Conservation (phyloP, 2,113 vertebrate species). For the Calidris pygmaea region DNA sequence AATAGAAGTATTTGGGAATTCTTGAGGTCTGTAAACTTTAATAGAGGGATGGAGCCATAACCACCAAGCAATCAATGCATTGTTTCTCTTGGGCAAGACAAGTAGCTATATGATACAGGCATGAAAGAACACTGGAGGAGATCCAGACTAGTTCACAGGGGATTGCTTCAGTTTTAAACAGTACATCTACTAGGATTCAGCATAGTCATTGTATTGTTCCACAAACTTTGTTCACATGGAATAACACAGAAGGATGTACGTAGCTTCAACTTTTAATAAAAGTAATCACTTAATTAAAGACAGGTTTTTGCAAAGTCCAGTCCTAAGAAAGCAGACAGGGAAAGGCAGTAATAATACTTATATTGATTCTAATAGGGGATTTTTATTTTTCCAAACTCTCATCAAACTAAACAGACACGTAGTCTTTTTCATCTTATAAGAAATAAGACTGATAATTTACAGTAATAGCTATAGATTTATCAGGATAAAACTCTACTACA, state of each 20-base stretch:
- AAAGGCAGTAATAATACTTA: not conserved
- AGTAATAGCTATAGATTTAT: not conserved
- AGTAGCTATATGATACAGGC: not conserved
- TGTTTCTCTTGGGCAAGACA: not conserved
- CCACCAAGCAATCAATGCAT: not conserved
- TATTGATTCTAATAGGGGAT: not conserved
- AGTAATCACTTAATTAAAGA: not conserved
- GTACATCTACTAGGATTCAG: not conserved
- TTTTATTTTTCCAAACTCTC: not conserved
- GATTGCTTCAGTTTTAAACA: not conserved
- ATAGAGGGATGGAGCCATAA: not conserved
- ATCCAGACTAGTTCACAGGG: not conserved
- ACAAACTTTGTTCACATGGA: not conserved
- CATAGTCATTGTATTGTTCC: not conserved
- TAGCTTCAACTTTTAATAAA: not conserved
- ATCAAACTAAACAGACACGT: not conserved
- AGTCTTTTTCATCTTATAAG: not conserved
- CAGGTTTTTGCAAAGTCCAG: not conserved
- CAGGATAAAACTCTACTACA: not conserved
- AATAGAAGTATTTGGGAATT: not conserved
- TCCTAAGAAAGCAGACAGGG: not conserved
- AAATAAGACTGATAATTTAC: not conserved
- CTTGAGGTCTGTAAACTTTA: not conserved
- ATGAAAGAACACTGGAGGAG: not conserved
- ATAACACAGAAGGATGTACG: not conserved